Evolutionary conservation across 2,113 vertebrate species (phyloP).

Genomic region (Scomber scombrus): DNA sequence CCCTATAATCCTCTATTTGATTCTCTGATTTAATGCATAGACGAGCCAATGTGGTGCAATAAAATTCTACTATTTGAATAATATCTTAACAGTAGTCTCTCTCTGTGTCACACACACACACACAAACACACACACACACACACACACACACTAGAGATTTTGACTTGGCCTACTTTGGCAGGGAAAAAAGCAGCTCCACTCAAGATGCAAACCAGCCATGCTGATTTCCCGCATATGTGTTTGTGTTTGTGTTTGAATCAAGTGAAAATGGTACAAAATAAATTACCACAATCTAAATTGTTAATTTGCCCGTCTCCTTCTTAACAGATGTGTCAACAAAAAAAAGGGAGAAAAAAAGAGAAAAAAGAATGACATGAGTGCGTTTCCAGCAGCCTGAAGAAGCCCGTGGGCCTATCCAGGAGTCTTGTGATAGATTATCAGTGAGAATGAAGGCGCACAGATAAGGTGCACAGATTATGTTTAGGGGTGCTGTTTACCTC

Average conservation of each 20-base stretch:
- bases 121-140: slow-evolving; percentile 28
- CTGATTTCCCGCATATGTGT: slow-evolving; percentile 16
- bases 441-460: slow-evolving; percentile 30
- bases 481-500: slow-evolving; percentile 44
- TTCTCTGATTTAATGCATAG: slow-evolving; percentile 42
- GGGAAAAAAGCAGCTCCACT: slow-evolving; percentile 1
- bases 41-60: slow-evolving; percentile 33
- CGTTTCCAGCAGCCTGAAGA: neutral
- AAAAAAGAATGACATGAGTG: neutral
- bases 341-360: too few species aligned
- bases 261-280: slow-evolving; percentile 21
- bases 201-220: slow-evolving; percentile 26
- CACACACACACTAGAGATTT: slow-evolving; percentile 46
- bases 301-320: slow-evolving; percentile 1
- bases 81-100: slow-evolving; percentile 28
- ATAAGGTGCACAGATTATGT: slow-evolving; percentile 55
- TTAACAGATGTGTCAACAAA: slow-evolving; percentile 1
- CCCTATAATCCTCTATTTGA: slow-evolving; percentile 38
- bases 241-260: slow-evolving; percentile 36
- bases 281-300: slow-evolving; percentile 16
- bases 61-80: slow-evolving; percentile 44
- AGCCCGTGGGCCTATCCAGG: slow-evolving; percentile 4
- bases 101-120: neutral
- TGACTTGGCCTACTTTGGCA: slow-evolving; percentile 67
- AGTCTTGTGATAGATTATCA: slow-evolving; percentile 45